These are phyloP conservation scores for Plestiodon gilberti DNA, from an alignment of 2,113 vertebrate genomes.

Conservation along the genomic window DNA sequence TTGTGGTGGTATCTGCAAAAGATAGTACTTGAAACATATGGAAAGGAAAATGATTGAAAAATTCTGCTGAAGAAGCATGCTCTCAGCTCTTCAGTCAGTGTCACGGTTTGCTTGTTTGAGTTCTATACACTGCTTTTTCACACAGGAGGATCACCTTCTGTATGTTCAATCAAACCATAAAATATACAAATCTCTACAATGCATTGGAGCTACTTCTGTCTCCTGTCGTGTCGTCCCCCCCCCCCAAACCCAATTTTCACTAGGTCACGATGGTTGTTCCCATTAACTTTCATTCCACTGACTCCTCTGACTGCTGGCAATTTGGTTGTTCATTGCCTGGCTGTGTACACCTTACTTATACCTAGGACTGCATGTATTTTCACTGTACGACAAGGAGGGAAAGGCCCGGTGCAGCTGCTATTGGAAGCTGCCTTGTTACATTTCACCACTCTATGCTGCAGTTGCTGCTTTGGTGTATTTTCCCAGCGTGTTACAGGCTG, in stretches of 20 bases:
- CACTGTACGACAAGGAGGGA: not conserved
- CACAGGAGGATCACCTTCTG: not conserved
- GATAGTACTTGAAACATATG: no score
- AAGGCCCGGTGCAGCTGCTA: no score
- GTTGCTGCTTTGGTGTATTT: not conserved
- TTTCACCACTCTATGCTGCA: not conserved
- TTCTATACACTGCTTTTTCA: not conserved
- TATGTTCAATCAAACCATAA: not conserved
- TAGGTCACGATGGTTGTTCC: not conserved
- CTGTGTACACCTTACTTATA: not conserved
- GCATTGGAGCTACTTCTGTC: not conserved
- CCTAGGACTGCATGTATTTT: not conserved
- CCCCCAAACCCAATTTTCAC: not conserved
- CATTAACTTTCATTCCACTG: not conserved
- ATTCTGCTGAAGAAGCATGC: no score
- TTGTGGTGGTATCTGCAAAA: no score
- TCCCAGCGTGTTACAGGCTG: not conserved
- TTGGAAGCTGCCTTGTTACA: not conserved
- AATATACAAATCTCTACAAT: not conserved
- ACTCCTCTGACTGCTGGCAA: not conserved
- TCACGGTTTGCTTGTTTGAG: not conserved
- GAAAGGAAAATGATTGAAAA: no score
- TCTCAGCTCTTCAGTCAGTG: no score
- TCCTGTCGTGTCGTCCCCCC: not conserved
- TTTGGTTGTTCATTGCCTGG: not conserved